Base-by-base conservation (phyloP, 2,888 invertebrate genomes). In the Macrosiphum euphorbiae region DNA sequence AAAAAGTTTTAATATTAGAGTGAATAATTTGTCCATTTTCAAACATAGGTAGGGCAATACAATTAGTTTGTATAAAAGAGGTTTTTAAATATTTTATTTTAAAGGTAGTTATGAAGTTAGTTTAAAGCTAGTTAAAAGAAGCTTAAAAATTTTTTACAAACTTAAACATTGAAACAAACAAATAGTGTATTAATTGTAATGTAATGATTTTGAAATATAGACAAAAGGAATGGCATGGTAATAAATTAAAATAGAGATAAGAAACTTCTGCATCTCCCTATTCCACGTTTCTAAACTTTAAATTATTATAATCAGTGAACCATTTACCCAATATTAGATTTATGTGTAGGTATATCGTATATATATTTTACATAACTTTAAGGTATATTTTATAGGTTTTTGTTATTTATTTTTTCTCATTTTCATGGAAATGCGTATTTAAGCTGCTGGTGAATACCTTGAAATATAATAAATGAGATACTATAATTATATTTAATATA, bases 261-360 rank as follows among this genome's bases (percentile, higher is more conserved):
- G 87, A 50, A 92, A 88, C 61, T 87, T 90, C 55, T 87, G 35
- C 35, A 61, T 67, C 5, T 52, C 20, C 44, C 8, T 85, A 85
- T 41, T 28, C 8, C 44, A 67, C 26, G 50, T 50, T 92, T 88
- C 16, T 52, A 50, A 41, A 92, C 61, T 67, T 92, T 67, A 88
- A 88, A 88, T 92, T 78, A 88, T 92, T 88, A 35, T 87, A 92
- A 92, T 92, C 92, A 88, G 67, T 92, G 92, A 78, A 92, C 88
- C 88, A 88, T 78, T 92, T 52, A 88, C 10, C 50, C 67, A 67
- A 88, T 92, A 92, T 50, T 88, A 67, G 67, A 92, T 92, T 92
- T 92, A 92, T 88, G 67, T 78, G 35, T 78, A 78, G 78, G 78
- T 52, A 50, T 78, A 52, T 88, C 35, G 78, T 52, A 50, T 78